Evolutionary conservation across 1,140 invertebrate species (phyloP), one percentile per base, ranked within the genome.

Genomic region (Papilio helenus): DNA sequence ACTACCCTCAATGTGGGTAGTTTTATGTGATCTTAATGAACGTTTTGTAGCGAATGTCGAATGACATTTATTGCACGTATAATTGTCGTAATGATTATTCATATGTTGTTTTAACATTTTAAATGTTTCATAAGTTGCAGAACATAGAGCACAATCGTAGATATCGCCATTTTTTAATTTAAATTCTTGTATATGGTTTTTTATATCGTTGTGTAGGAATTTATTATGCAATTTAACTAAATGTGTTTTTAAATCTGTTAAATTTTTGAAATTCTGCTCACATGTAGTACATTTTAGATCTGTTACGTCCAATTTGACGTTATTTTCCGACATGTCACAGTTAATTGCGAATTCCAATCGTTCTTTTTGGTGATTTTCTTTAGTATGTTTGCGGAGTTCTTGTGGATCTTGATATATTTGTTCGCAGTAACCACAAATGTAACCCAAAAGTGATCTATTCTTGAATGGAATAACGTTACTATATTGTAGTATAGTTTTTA

Each of bases 21-120:
- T 85, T 12, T 83, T 72, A 42, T 94, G 92, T 0, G 91, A 83
- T 18, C 87, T 88, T n/a, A 92, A 74, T 0, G 90, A 92, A 8
- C 90, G 51, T 39, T 91, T 90, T 0, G 92, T 93, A 1, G 88
- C 89, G 29, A 94, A 94, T 0, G 89, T 76, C 0, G 88, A 83
- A 0, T 90, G 87, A 76, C 92, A 94, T 26, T 89, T 89, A 0
- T 39, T 82, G 20, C 92, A 94, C 8, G 73, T 84, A 46, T 92
- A 94, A 34, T 94, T 93, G 18, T 83, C 86, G 29, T 94, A 92
- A 76, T 95, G 95, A 3, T 92, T 89, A 26, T 92, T 92, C 91
- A 94, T 92, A 29, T 95, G 95, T 49, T 93, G 91, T 83, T 93
- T 92, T 1, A 94, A 46, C 92, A 93, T 94, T 79, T 94, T 94